phyloP scores from a whole-genome alignment of 2,113 vertebrate species.

The Ploceus nigricollis region DNA sequence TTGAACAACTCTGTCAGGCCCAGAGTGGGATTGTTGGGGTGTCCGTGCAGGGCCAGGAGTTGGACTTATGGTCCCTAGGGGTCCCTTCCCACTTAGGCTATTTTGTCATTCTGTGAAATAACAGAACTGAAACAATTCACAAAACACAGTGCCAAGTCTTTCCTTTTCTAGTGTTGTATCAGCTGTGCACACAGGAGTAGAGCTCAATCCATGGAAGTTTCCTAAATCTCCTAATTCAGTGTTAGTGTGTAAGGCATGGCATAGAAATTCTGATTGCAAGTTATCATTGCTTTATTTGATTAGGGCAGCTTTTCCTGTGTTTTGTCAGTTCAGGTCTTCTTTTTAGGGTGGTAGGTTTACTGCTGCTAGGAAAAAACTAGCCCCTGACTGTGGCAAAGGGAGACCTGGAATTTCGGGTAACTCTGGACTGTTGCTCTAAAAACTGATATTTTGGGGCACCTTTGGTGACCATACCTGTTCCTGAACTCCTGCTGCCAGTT shows the following conservation, averaged over 20 bases:
- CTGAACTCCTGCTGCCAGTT: neutral
- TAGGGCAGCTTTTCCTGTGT: neutral
- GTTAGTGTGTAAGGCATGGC: neutral
- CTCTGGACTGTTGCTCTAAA: neutral
- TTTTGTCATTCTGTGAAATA: neutral
- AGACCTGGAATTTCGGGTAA: neutral
- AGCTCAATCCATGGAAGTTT: neutral
- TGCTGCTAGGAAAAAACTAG: neutral
- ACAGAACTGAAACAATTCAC: neutral
- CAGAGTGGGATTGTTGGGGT: neutral
- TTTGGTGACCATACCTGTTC: neutral
- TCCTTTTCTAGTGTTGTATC: rapidly evolving
- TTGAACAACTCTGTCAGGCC: rapidly evolving
- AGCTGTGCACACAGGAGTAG: rapidly evolving
- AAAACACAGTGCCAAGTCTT: neutral
- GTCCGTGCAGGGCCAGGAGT: neutral
- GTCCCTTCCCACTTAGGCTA: neutral
- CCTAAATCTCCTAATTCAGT: neutral
- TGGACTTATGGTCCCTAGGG: neutral
- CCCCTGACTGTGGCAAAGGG: neutral
- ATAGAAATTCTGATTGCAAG: neutral
- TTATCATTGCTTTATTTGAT: neutral
- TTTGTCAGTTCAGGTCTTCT: neutral
- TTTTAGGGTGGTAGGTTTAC: neutral
- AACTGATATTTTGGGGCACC: neutral